Evolutionary conservation across 2,797 vertebrate species (phyloP), one percentile per base, ranked within the genome.

Genomic region (Clangula hyemalis): DNA sequence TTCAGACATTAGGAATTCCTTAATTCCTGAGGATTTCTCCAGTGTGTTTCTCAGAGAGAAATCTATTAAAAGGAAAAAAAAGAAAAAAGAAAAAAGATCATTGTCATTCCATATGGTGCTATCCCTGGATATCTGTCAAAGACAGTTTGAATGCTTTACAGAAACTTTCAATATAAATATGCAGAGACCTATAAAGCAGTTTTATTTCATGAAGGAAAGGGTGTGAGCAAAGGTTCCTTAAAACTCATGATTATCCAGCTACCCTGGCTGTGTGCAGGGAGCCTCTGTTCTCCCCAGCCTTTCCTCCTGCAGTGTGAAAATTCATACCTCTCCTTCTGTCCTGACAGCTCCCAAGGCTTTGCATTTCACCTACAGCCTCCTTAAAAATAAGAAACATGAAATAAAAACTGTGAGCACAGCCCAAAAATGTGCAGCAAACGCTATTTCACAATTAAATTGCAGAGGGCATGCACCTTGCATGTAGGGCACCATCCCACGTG

Each of bases 71-170:
- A 82, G 30, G 30, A 51, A 32, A 30, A 38, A 51, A 53, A 30
- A 25, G 7, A 49, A 39, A 16, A 39, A 25, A 36, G 60, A 90
- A 91, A n/a, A 51, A 74, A 78, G 14, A 78, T 82, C 91, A 54
- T 54, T 69, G 78, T 62, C 94, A 85, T 90, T 95, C 92, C 82
- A 66, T 94, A 72, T 88, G 79, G 61, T 78, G 77, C 82, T 89
- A 27, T 41, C 62, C 27, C 72, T 92, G 27, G 62, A 27, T 92
- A 69, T 85, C 80, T 87, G 91, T 93, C 78, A 89, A 79, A 89
- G 82, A 56, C 2, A 12, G 65, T 64, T 79, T 94, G 56, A 64
- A 2, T 41, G 66, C 43, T 79, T 88, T 43, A 28, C 25, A 87
- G 70, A 90, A 94, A 76, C 47, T 87, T 86, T 15, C 73, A 49